A percentile compares a stretch with the other conserved stretches of the same genome.
Conservation (phyloP, 2,113 vertebrate species). For the Chaetodon auriga region DNA sequence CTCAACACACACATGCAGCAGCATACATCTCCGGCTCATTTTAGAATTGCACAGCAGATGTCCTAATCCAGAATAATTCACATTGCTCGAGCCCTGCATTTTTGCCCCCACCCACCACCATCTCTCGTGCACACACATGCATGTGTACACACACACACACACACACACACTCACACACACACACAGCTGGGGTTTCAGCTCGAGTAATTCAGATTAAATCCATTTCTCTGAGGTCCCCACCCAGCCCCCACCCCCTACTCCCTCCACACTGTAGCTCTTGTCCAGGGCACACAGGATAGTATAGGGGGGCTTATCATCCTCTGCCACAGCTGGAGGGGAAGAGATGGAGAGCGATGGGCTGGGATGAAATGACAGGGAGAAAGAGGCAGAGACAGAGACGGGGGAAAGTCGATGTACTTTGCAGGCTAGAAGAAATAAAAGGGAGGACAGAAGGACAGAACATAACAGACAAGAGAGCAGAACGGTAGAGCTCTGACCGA, state of each 20-base stretch:
- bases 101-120: constrained; percentile 71
- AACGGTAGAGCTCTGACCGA: background rate
- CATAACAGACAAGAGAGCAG: constrained; percentile 18
- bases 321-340: constrained; percentile 78
- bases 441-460: constrained; percentile 21
- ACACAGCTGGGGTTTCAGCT: constrained; percentile 85
- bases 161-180: constrained; percentile 69
- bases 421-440: constrained; percentile 18
- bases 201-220: constrained; percentile 86
- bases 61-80: constrained; percentile 87
- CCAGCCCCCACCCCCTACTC: constrained; percentile 75
- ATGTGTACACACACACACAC: constrained; percentile 31
- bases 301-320: constrained; percentile 78
- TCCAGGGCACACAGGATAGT: constrained; percentile 75
- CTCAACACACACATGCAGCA: constrained; percentile 14
- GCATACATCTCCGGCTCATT: constrained; percentile 75
- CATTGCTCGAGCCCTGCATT: constrained; percentile 81
- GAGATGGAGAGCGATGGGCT: constrained; percentile 67
- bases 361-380: constrained; percentile 63
- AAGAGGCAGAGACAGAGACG: constrained; percentile 43
- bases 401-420: constrained; percentile 32
- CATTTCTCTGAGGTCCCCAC: constrained; percentile 85
- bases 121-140: constrained; percentile 24
- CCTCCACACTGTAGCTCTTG: constrained; percentile 80
- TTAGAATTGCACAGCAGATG: constrained; percentile 84